Conservation (phyloP, 2,797 vertebrate species). For the Lacerta bilineata region DNA sequence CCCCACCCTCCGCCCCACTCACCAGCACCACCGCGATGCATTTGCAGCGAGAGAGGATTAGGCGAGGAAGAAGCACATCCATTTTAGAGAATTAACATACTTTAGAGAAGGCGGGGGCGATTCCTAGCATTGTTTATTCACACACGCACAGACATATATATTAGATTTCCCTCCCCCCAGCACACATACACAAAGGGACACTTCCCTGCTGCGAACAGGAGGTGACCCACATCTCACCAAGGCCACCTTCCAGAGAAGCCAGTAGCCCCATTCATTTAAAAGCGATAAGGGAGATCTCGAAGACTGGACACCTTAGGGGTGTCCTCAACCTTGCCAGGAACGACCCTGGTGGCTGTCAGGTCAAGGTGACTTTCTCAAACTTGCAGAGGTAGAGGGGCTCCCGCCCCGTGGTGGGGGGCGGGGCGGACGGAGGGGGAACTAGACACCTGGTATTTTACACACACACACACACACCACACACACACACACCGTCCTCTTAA, state of each 20-base stretch:
- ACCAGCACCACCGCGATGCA: constrained; percentile 23
- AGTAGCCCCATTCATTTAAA: neutral
- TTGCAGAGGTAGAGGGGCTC: neutral
- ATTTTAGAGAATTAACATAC: constrained; percentile 70
- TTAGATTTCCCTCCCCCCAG: constrained; percentile 7
- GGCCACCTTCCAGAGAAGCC: neutral
- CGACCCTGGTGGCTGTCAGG: neutral
- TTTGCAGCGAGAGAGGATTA: constrained; percentile 68
- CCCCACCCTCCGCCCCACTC: neutral
- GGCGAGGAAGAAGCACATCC: neutral
- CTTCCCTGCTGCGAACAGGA: constrained; percentile 29
- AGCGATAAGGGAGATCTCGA: accelerated
- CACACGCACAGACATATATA: neutral
- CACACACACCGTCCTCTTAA: neutral
- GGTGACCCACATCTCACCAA: neutral
- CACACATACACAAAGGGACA: no score
- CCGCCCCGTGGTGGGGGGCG: no score
- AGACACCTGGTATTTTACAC: neutral
- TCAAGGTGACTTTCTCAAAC: constrained; percentile 17
- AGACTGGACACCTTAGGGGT: no score
- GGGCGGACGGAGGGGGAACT: neutral
- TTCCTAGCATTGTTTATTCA: neutral
- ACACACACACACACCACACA: neutral
- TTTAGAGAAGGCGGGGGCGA: constrained; percentile 1
- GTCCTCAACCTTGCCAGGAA: no score